A percentile compares a stretch with the other conserved stretches of the same genome.
Evolutionary conservation across 2,888 invertebrate species (phyloP).

Genomic region (Ennomos fuscantarius): DNA sequence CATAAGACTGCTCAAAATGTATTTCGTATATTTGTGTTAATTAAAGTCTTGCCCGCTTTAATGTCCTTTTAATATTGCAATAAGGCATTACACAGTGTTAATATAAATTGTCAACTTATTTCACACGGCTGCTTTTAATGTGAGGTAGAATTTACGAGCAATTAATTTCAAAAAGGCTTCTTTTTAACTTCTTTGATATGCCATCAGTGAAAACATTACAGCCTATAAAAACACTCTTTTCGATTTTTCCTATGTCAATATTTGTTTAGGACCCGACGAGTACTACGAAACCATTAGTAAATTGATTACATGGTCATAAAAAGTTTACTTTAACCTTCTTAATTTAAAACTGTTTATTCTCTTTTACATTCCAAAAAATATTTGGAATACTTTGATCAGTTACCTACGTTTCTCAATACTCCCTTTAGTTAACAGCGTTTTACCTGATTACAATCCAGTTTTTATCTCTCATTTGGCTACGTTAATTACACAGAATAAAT

Average conservation of each 20-base stretch:
- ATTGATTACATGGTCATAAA: conserved; percentile 27
- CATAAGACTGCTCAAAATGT: conserved; percentile 3
- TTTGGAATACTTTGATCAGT: conserved; percentile 5
- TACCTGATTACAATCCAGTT: conserved; percentile 35
- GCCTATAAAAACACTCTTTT: conserved; percentile 22
- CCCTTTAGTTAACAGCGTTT: conserved; percentile 28
- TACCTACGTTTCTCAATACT: conserved; percentile 21
- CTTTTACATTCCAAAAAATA: conserved; percentile 3
- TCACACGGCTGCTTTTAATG: conserved; percentile 10
- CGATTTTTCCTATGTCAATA: conserved; percentile 21
- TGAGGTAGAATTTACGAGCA: conserved; percentile 3
- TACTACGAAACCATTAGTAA: conserved; percentile 27
- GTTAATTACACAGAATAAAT: conserved; percentile 58
- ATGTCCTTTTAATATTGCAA: conserved; percentile 33
- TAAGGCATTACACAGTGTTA: conserved; percentile 25
- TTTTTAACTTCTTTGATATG: conserved; percentile 2
- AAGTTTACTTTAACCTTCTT: conserved; percentile 15
- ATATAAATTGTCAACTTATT: conserved; percentile 26
- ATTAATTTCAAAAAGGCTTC: conserved; percentile 7
- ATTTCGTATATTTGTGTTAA: conserved; percentile 32
- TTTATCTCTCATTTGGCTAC: conserved; percentile 44
- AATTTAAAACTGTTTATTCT: conserved; percentile 20
- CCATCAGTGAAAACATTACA: conserved; percentile 19
- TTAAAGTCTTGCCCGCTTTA: conserved; percentile 38
- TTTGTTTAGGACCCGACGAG: conserved; percentile 23